These are phyloP conservation scores for Electrophaes corylata DNA, from an alignment of 2,888 invertebrate species.

Conservation along the genomic window DNA sequence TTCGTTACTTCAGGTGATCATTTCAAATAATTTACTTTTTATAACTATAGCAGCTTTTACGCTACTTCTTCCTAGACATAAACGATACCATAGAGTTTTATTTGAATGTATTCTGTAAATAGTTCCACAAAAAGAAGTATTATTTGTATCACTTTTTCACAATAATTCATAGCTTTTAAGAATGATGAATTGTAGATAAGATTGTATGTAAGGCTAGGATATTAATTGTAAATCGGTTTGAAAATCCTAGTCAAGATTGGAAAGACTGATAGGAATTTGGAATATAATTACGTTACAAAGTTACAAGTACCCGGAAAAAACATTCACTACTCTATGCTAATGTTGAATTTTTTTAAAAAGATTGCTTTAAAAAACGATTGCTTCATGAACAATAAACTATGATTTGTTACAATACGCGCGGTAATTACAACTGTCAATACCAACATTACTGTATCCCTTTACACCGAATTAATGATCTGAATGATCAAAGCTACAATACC, in stretches of 20 bases:
- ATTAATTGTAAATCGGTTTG: slow-evolving; percentile 19
- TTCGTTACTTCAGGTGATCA: no score
- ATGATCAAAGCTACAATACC: no score
- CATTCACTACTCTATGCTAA: no score
- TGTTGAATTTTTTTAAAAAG: no score
- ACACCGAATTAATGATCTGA: no score
- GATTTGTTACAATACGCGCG: background rate
- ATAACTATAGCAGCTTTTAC: no score
- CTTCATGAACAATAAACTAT: no score
- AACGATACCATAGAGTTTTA: background rate
- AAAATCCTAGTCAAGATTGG: slow-evolving; percentile 54
- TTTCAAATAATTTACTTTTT: no score
- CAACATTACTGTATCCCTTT: no score
- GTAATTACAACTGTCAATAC: background rate
- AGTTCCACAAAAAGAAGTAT: slow-evolving; percentile 1
- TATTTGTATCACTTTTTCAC: slow-evolving; percentile 1
- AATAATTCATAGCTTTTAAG: background rate
- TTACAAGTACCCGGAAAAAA: slow-evolving; percentile 15
- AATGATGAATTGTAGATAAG: slow-evolving; percentile 3
- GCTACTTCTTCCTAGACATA: background rate
- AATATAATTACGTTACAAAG: background rate
- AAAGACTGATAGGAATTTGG: slow-evolving; percentile 55
- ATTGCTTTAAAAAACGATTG: no score
- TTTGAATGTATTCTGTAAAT: slow-evolving; percentile 12
- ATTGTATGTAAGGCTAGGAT: slow-evolving; percentile 10